phyloP scores from a whole-genome alignment of 2,888 invertebrate species.

The Nysson spinosus region DNA sequence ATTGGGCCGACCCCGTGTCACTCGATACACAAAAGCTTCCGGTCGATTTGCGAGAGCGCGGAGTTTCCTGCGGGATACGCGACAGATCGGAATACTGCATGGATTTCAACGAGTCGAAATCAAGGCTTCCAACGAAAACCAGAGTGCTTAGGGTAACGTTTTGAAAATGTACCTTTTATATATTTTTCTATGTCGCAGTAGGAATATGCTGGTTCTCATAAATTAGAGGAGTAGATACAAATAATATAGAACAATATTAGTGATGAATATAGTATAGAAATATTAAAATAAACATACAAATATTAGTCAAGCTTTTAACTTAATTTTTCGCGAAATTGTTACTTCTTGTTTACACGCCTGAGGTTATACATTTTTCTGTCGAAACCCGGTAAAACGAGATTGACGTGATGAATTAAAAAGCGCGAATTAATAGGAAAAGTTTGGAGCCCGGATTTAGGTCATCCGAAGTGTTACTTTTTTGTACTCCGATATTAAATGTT shows the following conservation, averaged over 20 bases:
- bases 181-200: too few species aligned
- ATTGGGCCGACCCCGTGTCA: slow-evolving; percentile 48
- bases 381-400: slow-evolving; percentile 1
- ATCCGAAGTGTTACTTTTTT: too few species aligned
- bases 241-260: too few species aligned
- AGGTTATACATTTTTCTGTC: neutral
- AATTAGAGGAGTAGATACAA: too few species aligned
- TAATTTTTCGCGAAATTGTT: too few species aligned
- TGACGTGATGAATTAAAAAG: slow-evolving; percentile 38
- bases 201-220: too few species aligned
- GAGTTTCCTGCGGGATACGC: slow-evolving; percentile 32
- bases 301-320: too few species aligned
- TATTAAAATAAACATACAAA: too few species aligned
- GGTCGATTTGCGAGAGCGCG: slow-evolving; percentile 54
- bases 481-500: too few species aligned
- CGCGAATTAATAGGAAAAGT: slow-evolving; percentile 44
- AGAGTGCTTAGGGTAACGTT: too few species aligned
- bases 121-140: slow-evolving; percentile 11
- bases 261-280: too few species aligned
- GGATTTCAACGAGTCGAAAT: slow-evolving; percentile 24
- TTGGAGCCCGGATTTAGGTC: slow-evolving; percentile 28
- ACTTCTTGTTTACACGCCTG: slow-evolving; percentile 3
- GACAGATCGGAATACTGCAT: slow-evolving; percentile 17
- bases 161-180: too few species aligned
- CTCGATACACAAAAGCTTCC: slow-evolving; percentile 57